phyloP scores from a whole-genome alignment of 2,888 invertebrate genomes.

The Hermaeophaga mercurialis region DNA sequence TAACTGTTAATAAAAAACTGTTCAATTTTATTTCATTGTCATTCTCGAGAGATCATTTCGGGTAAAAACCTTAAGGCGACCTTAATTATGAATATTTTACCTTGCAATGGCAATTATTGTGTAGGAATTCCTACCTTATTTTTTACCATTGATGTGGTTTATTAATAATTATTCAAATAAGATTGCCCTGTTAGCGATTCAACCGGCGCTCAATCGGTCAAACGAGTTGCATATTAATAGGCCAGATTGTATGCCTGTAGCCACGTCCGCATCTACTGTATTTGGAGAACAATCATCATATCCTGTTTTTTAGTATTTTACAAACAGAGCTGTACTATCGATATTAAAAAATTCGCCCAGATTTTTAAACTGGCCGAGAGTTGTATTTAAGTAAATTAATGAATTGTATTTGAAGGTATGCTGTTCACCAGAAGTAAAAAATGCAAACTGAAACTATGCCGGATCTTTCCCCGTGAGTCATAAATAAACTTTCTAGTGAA shows the following conservation, averaged over 20 bases:
- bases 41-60: too few species aligned
- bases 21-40: too few species aligned
- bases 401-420: too few species aligned
- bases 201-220: conserved; percentile 8
- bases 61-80: too few species aligned
- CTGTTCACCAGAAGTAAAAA: too few species aligned
- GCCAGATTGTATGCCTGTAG: conserved; percentile 29
- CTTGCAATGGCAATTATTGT: conserved; percentile 1
- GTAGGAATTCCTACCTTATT: conserved; percentile 14
- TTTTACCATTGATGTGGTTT: conserved; percentile 12
- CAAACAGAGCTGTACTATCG: background rate
- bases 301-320: conserved; percentile 17
- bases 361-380: too few species aligned
- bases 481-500: too few species aligned
- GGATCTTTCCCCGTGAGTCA: too few species aligned
- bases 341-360: too few species aligned
- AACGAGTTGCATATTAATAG: conserved; percentile 29
- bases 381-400: too few species aligned
- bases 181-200: conserved; percentile 18
- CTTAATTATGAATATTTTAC: background rate
- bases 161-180: conserved; percentile 23
- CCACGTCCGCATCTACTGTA: conserved; percentile 30
- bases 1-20: too few species aligned
- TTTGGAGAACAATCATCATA: conserved; percentile 23
- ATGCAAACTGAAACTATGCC: too few species aligned